Percentiles rank a stretch among this genome's conserved stretches.
These are phyloP conservation scores for Baccha elongata DNA, from an alignment of 2,888 invertebrate genomes.

Conservation along the genomic window DNA sequence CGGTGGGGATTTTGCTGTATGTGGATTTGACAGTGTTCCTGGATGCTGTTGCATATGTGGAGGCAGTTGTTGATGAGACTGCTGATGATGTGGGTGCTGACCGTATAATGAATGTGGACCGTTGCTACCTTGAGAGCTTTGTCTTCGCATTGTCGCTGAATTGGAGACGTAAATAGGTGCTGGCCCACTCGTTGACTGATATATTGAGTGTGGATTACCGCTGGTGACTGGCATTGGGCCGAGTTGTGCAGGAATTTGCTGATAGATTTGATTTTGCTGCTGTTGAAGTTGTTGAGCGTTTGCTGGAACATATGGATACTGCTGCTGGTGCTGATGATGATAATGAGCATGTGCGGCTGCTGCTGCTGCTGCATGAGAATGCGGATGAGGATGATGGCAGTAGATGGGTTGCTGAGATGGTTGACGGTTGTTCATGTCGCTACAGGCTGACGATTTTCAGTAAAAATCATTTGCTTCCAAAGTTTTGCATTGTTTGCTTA, in stretches of 20 bases:
- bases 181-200: slow-evolving; percentile 79
- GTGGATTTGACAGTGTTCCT: slow-evolving; percentile 74
- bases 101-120: slow-evolving; percentile 73
- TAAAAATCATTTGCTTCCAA: slow-evolving; percentile 96
- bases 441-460: slow-evolving; percentile 89
- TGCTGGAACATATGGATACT: slow-evolving; percentile 79
- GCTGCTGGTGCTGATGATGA: slow-evolving; percentile 80
- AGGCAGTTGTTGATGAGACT: slow-evolving; percentile 72
- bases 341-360: slow-evolving; percentile 82
- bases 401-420: slow-evolving; percentile 81
- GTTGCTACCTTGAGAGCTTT: slow-evolving; percentile 78
- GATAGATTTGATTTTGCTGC: slow-evolving; percentile 81
- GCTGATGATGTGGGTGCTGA: slow-evolving; percentile 78
- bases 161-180: slow-evolving; percentile 80
- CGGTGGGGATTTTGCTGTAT: slow-evolving; percentile 75
- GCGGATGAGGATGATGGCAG: slow-evolving; percentile 83
- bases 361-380: slow-evolving; percentile 84
- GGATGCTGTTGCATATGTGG: slow-evolving; percentile 76
- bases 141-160: slow-evolving; percentile 80
- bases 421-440: slow-evolving; percentile 80
- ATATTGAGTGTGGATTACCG: slow-evolving; percentile 81
- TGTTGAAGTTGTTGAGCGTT: slow-evolving; percentile 79
- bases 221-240: slow-evolving; percentile 77
- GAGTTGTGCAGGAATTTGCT: slow-evolving; percentile 81
- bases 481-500: slow-evolving; percentile 98